Evolutionary conservation across 2,113 vertebrate species (phyloP).

Genomic region (Leptodactylus fuscus): DNA sequence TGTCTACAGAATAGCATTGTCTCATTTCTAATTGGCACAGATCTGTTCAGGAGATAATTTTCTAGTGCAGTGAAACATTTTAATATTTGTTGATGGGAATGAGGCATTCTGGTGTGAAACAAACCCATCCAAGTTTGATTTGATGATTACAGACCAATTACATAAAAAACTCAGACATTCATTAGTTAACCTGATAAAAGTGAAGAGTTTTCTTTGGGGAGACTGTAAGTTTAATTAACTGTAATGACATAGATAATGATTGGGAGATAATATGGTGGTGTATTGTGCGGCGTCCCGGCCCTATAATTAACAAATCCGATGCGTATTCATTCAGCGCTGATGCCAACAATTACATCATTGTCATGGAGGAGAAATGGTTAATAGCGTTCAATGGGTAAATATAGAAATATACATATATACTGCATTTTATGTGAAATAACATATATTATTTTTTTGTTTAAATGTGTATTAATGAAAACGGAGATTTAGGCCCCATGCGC

Average conservation of each 20-base stretch:
- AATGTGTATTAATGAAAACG: too few relatives aligned
- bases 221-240: conserved; percentile 33
- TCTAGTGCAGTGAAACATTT: background rate
- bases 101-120: conserved; percentile 12
- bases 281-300: too few relatives aligned
- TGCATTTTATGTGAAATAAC: background rate
- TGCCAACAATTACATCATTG: background rate
- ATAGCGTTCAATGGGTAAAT: background rate
- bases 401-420: background rate
- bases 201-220: conserved; percentile 30
- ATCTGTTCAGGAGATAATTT: background rate
- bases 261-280: background rate
- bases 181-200: conserved; percentile 16
- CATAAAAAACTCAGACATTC: background rate
- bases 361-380: background rate
- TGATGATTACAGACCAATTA: conserved; percentile 13
- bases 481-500: too few relatives aligned
- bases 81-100: background rate
- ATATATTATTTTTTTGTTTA: too few relatives aligned
- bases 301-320: conserved; percentile 25
- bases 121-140: background rate
- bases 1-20: background rate
- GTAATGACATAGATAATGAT: conserved; percentile 21
- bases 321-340: background rate
- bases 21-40: background rate